phyloP scores from a whole-genome alignment of 2,888 invertebrate genomes.

The Cyrtodaria siliqua region DNA sequence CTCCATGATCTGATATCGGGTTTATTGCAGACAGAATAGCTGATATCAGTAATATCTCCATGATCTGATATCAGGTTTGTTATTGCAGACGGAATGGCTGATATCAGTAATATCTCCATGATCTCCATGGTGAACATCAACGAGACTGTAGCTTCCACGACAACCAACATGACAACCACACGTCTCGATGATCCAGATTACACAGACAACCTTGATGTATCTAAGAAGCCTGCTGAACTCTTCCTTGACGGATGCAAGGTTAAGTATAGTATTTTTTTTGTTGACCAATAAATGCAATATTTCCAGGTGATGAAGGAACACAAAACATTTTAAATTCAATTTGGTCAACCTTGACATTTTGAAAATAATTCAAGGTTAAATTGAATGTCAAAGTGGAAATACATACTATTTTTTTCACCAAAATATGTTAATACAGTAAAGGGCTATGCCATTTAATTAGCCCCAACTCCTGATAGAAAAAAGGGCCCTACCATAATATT shows the following conservation, averaged over 20 bases:
- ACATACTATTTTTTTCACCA: too few relatives aligned
- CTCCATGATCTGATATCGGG: too few relatives aligned
- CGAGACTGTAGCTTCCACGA: slow-evolving; percentile 69
- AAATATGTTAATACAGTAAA: too few relatives aligned
- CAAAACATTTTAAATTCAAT: background rate
- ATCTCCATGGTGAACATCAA: slow-evolving; percentile 73
- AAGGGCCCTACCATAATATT: too few relatives aligned
- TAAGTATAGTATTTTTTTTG: too few relatives aligned
- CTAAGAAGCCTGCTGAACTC: slow-evolving; percentile 91
- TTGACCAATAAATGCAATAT: too few relatives aligned
- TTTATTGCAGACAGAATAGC: slow-evolving; percentile 28
- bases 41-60: slow-evolving; percentile 71
- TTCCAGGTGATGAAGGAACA: slow-evolving; percentile 12
- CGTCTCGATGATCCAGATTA: slow-evolving; percentile 44
- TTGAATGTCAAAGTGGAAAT: too few relatives aligned
- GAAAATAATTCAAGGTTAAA: too few relatives aligned
- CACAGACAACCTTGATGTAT: slow-evolving; percentile 88
- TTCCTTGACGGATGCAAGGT: slow-evolving; percentile 96
- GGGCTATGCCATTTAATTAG: too few relatives aligned
- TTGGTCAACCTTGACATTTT: too few relatives aligned
- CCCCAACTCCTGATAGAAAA: too few relatives aligned
- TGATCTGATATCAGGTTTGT: too few relatives aligned
- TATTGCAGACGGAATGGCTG: slow-evolving; percentile 35
- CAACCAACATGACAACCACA: slow-evolving; percentile 38
- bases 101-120: slow-evolving; percentile 72